Percentiles rank a stretch among this genome's conserved stretches.
Evolutionary conservation across 1,140 invertebrate species (phyloP).

Genomic region (Drosophila simulans): DNA sequence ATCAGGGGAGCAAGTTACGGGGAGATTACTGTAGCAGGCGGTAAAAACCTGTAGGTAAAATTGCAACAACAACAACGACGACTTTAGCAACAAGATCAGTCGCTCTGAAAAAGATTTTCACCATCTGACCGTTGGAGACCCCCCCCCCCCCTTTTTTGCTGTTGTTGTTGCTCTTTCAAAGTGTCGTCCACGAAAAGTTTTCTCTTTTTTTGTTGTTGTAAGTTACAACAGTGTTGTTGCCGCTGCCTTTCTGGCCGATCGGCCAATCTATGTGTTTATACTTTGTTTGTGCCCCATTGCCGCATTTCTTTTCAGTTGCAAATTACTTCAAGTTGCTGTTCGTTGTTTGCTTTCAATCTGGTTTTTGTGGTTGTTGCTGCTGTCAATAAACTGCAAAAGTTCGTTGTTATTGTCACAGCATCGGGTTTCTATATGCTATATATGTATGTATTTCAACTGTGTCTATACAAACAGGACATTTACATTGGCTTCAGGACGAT

Average conservation of each 20-base stretch:
- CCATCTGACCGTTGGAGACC: conserved; percentile 49
- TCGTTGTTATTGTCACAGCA: conserved; percentile 40
- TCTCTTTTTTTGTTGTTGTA: conserved; percentile 60
- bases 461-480: conserved; percentile 20
- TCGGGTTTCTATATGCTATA: neutral
- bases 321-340: conserved; percentile 72
- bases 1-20: neutral
- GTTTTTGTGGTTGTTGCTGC: conserved; percentile 47
- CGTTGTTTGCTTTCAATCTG: conserved; percentile 56
- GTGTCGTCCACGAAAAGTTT: conserved; percentile 73
- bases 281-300: conserved; percentile 53
- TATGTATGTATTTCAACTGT: neutral
- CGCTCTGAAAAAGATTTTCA: conserved; percentile 39
- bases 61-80: conserved; percentile 23
- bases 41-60: conserved; percentile 13
- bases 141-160: conserved; percentile 19
- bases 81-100: conserved; percentile 31
- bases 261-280: conserved; percentile 47
- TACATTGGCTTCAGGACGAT: conserved; percentile 13
- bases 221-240: conserved; percentile 1
- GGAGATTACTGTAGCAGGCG: conserved; percentile 4
- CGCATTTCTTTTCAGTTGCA: conserved; percentile 76
- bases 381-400: conserved; percentile 66
- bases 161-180: conserved; percentile 52
- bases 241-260: conserved; percentile 28